Base-by-base conservation (phyloP, 1,140 invertebrate genomes). In the Drosophila biarmipes region DNA sequence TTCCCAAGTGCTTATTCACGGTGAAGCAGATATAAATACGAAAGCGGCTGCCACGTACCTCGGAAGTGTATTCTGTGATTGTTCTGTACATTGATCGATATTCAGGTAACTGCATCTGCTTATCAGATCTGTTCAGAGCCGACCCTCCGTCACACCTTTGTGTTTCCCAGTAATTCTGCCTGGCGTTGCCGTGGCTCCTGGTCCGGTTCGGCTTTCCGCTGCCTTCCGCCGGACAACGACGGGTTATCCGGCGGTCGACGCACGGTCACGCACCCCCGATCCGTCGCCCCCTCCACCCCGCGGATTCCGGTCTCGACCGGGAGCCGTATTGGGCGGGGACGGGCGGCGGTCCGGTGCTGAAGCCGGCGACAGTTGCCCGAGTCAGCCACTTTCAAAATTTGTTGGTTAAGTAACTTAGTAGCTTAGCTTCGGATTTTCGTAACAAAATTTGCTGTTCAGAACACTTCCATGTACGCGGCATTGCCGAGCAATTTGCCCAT, bases 361-460 rank as follows among this genome's bases (percentile, higher is more conserved):
- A 90, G 84, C 90, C 78, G 80, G 76, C 87, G 75, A 86, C 87
- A 84, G 81, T 90, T 90, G 87, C 80, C 90, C 90, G 79, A 79
- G 87, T 91, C 87, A 82, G 87, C 85, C 90, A 86, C 90, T 91
- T 89, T 91, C 90, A 91, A 91, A 91, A 91, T 91, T 91, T 91
- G 87, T 91, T 91, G 89, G 90, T 91, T 91, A 91, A 91, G 90
- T 91, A 91, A 91, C 91, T 91, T 91, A 79, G 90, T 91, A 91
- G 90, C 90, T 91, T 91, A 91, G 91, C 91, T 91, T 91, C 91
- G 91, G 91, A 91, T 91, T 91, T 91, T 89, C 81, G 81, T 91
- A 90, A 91, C 81, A 91, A 77, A 91, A 89, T 91, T 91, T 91
- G 81, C 90, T 92, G 91, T 92, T 92, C 91, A 92, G 91, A 91